Base-by-base conservation (phyloP, 2,113 vertebrate genomes). In the Scomber colias region DNA sequence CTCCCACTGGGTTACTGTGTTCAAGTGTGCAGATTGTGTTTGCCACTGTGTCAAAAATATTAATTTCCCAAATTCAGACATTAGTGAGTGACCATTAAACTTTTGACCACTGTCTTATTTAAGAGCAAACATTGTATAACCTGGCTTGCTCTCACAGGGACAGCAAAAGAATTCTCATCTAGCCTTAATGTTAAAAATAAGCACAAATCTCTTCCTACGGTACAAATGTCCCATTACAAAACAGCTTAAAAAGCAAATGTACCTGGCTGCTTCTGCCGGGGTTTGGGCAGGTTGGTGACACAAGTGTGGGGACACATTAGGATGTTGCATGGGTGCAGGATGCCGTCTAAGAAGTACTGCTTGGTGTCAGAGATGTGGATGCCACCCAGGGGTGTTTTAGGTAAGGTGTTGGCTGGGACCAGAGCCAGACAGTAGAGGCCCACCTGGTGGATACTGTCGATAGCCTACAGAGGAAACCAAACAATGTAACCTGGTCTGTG, bases 221-320 rank as follows among this genome's bases (percentile, higher is more conserved):
- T 35, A 17, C 15, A 60, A 15, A 19, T 21, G 21, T 31, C 7
- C 5, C 21, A 35, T 21, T 17, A 70, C 4, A 61, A 21, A 19
- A 35, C 3, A 35, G 17, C 46, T 70, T 15, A 19, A 44, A 10
- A 67, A 50, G 57, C 60, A 71, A 13, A 84, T 67, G 8, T 65
- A 99, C 98, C 97, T 93, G 97, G 98, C 75, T 99, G 98, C 89
- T 99, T 99, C 90, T 99, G 97, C 21, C 98, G 95, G 57, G 98
- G 98, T 81, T 99, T 99, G 81, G 98, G 98, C 92, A 99, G 92
- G 93, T 99, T 99, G 1, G 98, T 99, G 87, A 99, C 98, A 71
- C 98, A 99, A 0, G 97, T 99, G 86, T 99, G 98, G 0, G 98
- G 98, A 90, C 98, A 99, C 98, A 99, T 97, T 80, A 99, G 97